phyloP scores from a whole-genome alignment of 2,888 invertebrate genomes.

The Hirtodrosophila confusa region DNA sequence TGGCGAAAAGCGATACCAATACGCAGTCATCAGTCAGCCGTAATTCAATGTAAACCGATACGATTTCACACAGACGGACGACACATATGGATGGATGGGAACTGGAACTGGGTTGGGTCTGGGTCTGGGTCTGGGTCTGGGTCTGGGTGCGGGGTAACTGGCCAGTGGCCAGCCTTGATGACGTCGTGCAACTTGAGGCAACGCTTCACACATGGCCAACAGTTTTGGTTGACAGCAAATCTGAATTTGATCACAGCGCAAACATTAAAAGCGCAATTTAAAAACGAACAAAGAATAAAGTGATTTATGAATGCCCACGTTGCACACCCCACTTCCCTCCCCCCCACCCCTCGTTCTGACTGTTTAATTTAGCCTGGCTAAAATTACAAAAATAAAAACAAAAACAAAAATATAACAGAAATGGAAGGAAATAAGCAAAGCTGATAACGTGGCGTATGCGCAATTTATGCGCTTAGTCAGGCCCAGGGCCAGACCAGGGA shows the following conservation, averaged over 20 bases:
- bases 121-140: constrained; percentile 11
- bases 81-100: constrained; percentile 6
- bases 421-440: constrained; percentile 31
- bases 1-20: constrained; percentile 48
- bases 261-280: constrained; percentile 71
- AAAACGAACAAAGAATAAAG: constrained; percentile 37
- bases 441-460: constrained; percentile 43
- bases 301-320: constrained; percentile 65
- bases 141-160: constrained; percentile 8
- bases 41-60: constrained; percentile 73
- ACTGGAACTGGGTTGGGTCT: constrained; percentile 6
- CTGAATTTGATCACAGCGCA: constrained; percentile 71
- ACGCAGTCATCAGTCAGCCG: constrained; percentile 69
- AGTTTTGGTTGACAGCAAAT: constrained; percentile 73
- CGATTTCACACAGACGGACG: constrained; percentile 29
- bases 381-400: constrained; percentile 35
- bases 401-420: neutral
- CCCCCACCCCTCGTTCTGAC: constrained; percentile 10
- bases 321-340: constrained; percentile 24
- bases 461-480: constrained; percentile 31
- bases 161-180: constrained; percentile 21
- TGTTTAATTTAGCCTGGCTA: constrained; percentile 38
- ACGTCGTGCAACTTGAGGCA: constrained; percentile 46
- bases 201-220: constrained; percentile 48
- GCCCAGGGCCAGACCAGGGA: too few species aligned